phyloP scores from a whole-genome alignment of 2,888 invertebrate species.

The Keiferia lycopersicella region DNA sequence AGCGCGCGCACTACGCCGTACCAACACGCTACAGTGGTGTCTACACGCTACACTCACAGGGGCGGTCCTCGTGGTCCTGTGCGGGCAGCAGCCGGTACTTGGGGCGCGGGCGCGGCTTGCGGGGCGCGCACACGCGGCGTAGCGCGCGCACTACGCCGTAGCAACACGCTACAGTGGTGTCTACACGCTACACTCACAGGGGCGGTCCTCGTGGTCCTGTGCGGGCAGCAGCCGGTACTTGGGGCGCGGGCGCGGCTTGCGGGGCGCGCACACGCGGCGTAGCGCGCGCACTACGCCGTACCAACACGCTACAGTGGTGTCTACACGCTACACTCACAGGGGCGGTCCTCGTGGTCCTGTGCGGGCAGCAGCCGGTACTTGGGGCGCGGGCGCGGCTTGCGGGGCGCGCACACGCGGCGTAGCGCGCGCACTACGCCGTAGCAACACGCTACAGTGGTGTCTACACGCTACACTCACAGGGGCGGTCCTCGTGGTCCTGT shows the following conservation, averaged over 20 bases:
- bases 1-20: constrained; percentile 55
- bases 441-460: background rate
- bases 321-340: constrained; percentile 75
- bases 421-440: constrained; percentile 53
- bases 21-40: background rate
- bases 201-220: constrained; percentile 85
- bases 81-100: constrained; percentile 87
- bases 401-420: no score
- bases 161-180: background rate
- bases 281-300: constrained; percentile 55
- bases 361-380: constrained; percentile 87
- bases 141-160: constrained; percentile 53
- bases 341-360: constrained; percentile 85
- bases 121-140: no score
- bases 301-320: background rate
- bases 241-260: constrained; percentile 79
- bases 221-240: constrained; percentile 87
- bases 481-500: constrained; percentile 38
- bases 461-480: constrained; percentile 8
- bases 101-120: constrained; percentile 65
- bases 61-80: constrained; percentile 85
- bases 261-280: no score
- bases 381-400: constrained; percentile 70
- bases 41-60: constrained; percentile 76
- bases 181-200: constrained; percentile 62